These are phyloP conservation scores for Brachyhypopomus occidentalis DNA, from an alignment of 2,113 vertebrate genomes.

Conservation along the genomic window DNA sequence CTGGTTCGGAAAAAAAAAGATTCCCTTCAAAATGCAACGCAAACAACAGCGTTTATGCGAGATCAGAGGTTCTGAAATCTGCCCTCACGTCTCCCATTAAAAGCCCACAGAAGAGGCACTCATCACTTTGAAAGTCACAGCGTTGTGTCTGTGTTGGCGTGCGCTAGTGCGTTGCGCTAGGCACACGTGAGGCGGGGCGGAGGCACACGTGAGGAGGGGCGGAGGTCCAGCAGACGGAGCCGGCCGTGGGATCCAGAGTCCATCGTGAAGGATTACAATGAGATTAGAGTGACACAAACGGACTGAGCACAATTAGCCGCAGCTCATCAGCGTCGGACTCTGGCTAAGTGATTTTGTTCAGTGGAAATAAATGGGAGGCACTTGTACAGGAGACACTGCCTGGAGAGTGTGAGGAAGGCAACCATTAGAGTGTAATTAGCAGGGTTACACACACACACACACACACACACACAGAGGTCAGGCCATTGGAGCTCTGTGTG, in stretches of 20 bases:
- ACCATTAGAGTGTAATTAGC: slow-evolving; percentile 64
- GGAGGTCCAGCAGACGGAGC: slow-evolving; percentile 19
- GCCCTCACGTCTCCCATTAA: slow-evolving; percentile 71
- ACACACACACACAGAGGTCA: slow-evolving; percentile 44
- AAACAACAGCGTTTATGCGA: slow-evolving; percentile 69
- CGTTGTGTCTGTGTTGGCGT: slow-evolving; percentile 34
- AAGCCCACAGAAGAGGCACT: slow-evolving; percentile 67
- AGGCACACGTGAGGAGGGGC: background rate
- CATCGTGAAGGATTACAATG: slow-evolving; percentile 79
- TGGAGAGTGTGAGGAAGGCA: slow-evolving; percentile 60
- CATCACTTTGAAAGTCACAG: slow-evolving; percentile 71
- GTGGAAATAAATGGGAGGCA: slow-evolving; percentile 81
- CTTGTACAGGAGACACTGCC: slow-evolving; percentile 75
- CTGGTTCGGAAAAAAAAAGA: slow-evolving; percentile 65
- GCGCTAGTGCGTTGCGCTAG: too few relatives aligned
- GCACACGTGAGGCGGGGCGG: background rate
- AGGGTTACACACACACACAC: background rate
- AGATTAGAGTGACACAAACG: slow-evolving; percentile 92
- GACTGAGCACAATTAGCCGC: slow-evolving; percentile 91
- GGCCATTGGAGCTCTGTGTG: slow-evolving; percentile 50
- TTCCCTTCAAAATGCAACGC: slow-evolving; percentile 71
- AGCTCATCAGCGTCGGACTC: slow-evolving; percentile 66
- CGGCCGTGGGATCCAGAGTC: slow-evolving; percentile 65
- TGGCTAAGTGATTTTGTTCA: slow-evolving; percentile 89
- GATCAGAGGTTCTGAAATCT: slow-evolving; percentile 71